These are phyloP conservation scores for Meda fulgida DNA, from an alignment of 2,797 vertebrate species.

Conservation along the genomic window DNA sequence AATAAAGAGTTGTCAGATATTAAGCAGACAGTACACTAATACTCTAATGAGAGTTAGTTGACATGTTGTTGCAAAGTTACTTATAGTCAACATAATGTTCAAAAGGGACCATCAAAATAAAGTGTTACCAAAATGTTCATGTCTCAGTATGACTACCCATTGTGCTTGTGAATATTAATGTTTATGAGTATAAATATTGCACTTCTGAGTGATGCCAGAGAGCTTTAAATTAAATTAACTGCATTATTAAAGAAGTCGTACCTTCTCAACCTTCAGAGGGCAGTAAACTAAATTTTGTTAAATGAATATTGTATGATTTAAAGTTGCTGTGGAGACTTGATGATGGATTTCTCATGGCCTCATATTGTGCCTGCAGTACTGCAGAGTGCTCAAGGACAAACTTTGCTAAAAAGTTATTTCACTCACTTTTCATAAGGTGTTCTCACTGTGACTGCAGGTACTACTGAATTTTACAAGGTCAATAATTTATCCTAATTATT, in stretches of 20 bases:
- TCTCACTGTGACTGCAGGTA: not conserved
- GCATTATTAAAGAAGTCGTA: slow-evolving; percentile 34
- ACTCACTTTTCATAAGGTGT: slow-evolving; percentile 12
- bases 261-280: not conserved
- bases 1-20: too few relatives aligned
- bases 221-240: slow-evolving; percentile 15
- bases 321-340: not conserved
- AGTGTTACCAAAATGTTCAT: too few relatives aligned
- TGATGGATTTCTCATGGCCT: slow-evolving; percentile 23
- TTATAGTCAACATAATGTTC: too few relatives aligned
- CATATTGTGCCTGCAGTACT: slow-evolving; percentile 1
- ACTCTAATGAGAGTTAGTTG: too few relatives aligned
- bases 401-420: not conserved
- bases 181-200: slow-evolving; percentile 49
- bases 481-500: slow-evolving; percentile 28
- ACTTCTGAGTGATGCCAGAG: not conserved
- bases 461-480: not conserved
- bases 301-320: not conserved
- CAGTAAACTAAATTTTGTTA: slow-evolving; percentile 33
- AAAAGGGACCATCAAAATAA: too few relatives aligned
- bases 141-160: slow-evolving; percentile 23
- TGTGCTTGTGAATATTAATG: slow-evolving; percentile 48
- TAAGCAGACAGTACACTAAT: too few relatives aligned
- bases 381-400: slow-evolving; percentile 23
- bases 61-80: too few relatives aligned